Base-by-base conservation (phyloP, 2,888 invertebrate species). In the Tenodera sinensis region DNA sequence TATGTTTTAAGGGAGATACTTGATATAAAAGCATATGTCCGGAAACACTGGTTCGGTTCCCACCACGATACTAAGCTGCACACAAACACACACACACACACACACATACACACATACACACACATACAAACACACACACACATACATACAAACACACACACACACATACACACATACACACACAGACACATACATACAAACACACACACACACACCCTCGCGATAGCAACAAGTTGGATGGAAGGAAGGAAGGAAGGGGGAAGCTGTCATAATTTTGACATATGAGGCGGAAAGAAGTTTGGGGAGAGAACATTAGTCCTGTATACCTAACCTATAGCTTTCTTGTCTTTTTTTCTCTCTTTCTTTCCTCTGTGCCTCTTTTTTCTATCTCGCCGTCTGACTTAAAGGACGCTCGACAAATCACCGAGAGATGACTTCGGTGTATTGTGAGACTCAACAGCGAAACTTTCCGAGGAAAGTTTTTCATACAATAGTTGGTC, bases 251-350 rank as follows among this genome's bases (percentile, higher is more conserved):
- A n/a, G 25, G 28, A 83, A 87, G 83, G 87, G 20, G 34, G 27
- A 83, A 83, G n/a, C 87, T 87, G 87, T 87, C 87, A 87, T 87
- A 87, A 87, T 87, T 87, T 87, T 87, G 87, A 87, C 87, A 87
- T 87, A 87, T 87, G 87, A 83, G 87, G 82, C 83, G 82, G 87
- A 83, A 87, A 87, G 86, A 42, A 81, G 28, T 81, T 86, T n/a
- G 87, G 87, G 87, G 87, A 82, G 86, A 71, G 25, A 84, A 82
- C 83, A 84, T 84, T 84, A 84, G 84, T 28, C 28, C 84, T 84
- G 27, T 81, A 86, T 28, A 28, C 28, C 28, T 28, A 71, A 71
- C 54, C 54, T 71, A 71, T 28, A 28, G 54, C 28, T 28, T 86
- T 87, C 71, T 47, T 47, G 42, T 47, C 28, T 27, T 87, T 86